A percentile compares a stretch with the other conserved stretches of the same genome.
phyloP scores from a whole-genome alignment of 2,888 invertebrate species.

The Anoplius nigerrimus region DNA sequence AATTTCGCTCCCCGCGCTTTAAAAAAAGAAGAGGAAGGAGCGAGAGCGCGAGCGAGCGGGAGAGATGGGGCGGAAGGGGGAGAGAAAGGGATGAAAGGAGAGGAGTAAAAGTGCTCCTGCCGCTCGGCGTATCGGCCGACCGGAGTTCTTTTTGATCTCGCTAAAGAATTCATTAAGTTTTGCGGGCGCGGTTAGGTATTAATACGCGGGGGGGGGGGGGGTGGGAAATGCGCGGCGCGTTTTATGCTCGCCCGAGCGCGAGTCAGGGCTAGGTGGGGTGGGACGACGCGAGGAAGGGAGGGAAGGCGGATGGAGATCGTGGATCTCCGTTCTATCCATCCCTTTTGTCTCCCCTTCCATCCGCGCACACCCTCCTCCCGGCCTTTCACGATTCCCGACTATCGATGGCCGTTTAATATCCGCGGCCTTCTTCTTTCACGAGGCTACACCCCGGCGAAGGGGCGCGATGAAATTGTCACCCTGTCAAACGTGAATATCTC shows the following conservation, averaged over 20 bases:
- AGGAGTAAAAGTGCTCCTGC: slow-evolving; percentile 12
- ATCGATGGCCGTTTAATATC: slow-evolving; percentile 54
- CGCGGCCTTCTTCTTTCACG: slow-evolving; percentile 6
- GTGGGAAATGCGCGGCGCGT: slow-evolving; percentile 66
- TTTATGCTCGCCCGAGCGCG: slow-evolving; percentile 65
- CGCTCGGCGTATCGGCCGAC: slow-evolving; percentile 50
- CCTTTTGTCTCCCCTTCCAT: slow-evolving; percentile 41
- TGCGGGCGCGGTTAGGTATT: slow-evolving; percentile 72
- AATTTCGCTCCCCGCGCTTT: slow-evolving; percentile 57
- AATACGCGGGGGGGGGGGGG: slow-evolving; percentile 70
- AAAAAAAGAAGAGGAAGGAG: slow-evolving; percentile 32
- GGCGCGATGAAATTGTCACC: background rate
- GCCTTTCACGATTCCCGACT: slow-evolving; percentile 41
- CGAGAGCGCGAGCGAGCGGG: background rate
- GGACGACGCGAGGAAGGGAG: background rate
- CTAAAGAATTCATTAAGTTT: slow-evolving; percentile 75
- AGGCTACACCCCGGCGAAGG: background rate
- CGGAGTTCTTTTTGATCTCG: slow-evolving; percentile 72
- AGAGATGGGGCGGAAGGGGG: no score
- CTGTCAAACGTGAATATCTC: background rate
- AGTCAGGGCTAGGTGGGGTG: slow-evolving; percentile 39
- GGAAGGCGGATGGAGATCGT: slow-evolving; percentile 40
- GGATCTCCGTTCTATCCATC: slow-evolving; percentile 48
- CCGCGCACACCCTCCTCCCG: slow-evolving; percentile 37
- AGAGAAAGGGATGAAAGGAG: no score